Evolutionary conservation across 2,888 invertebrate genomes (phyloP).

Genomic region (Stenoptilia bipunctidactyla): DNA sequence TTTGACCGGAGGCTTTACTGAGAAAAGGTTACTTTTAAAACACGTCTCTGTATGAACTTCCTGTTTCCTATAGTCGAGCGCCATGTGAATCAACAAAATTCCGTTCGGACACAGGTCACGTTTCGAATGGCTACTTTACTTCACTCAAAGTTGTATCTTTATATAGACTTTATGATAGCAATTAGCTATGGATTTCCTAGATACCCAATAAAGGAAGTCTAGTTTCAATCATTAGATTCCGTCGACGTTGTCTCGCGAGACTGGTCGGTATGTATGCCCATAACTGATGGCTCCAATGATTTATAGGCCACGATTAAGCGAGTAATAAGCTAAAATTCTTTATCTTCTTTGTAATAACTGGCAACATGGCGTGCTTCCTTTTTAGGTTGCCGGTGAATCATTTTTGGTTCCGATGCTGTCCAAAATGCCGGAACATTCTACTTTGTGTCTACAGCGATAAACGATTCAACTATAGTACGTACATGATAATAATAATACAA

Average conservation of each 20-base stretch:
- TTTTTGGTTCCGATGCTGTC: constrained; percentile 29
- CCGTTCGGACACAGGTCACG: constrained; percentile 23
- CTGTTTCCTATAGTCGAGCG: constrained; percentile 26
- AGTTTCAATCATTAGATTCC: constrained; percentile 18
- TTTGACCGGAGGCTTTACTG: constrained; percentile 7
- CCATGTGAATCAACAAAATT: constrained; percentile 15
- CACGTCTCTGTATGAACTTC: constrained; percentile 17
- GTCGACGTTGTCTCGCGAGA: constrained; percentile 33
- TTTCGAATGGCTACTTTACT: constrained; percentile 17
- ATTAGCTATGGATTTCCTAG: constrained; percentile 33
- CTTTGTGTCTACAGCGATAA: too few species aligned
- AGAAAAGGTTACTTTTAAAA: constrained; percentile 4
- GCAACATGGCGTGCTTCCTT: constrained; percentile 20
- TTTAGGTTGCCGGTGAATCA: constrained; percentile 39
- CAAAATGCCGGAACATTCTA: constrained; percentile 17
- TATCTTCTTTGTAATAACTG: constrained; percentile 2
- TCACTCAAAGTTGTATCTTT: constrained; percentile 1
- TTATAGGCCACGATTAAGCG: constrained; percentile 23
- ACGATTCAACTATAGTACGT: too few species aligned
- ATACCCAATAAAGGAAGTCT: constrained; percentile 29
- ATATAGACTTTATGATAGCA: constrained; percentile 16
- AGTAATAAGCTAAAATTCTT: background rate
- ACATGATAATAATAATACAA: too few species aligned
- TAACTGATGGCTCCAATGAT: constrained; percentile 36
- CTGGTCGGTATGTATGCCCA: constrained; percentile 32